Evolutionary conservation across 2,113 vertebrate genomes (phyloP).

Genomic region (Chloebia gouldiae): DNA sequence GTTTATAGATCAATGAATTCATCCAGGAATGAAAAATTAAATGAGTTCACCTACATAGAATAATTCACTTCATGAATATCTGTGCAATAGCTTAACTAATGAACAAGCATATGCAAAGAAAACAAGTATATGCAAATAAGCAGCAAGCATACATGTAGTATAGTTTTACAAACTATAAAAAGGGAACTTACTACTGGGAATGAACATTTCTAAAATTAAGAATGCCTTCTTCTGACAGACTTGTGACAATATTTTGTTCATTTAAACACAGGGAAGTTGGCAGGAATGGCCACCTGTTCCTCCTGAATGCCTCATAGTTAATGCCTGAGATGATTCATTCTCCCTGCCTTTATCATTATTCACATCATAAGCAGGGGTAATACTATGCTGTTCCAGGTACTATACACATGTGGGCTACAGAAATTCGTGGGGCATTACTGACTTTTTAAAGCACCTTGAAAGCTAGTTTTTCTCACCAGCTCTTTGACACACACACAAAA

Average conservation of each 20-base stretch:
- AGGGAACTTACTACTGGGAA: neutral
- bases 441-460: neutral
- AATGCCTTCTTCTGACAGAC: neutral
- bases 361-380: neutral
- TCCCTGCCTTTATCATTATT: neutral
- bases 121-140: neutral
- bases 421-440: neutral
- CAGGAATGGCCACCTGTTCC: neutral
- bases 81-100: neutral
- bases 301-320: neutral
- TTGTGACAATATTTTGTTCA: neutral
- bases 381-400: neutral
- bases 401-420: neutral
- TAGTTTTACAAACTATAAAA: neutral
- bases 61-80: neutral
- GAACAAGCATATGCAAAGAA: neutral
- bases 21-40: neutral
- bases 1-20: neutral
- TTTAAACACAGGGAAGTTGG: neutral
- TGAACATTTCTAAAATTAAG: neutral
- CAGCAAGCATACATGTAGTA: neutral
- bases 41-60: neutral
- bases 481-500: neutral
- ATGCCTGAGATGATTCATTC: neutral
- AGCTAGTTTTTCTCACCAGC: neutral